Evolutionary conservation across 2,888 invertebrate genomes (phyloP).

Genomic region (Germaria angustata): DNA sequence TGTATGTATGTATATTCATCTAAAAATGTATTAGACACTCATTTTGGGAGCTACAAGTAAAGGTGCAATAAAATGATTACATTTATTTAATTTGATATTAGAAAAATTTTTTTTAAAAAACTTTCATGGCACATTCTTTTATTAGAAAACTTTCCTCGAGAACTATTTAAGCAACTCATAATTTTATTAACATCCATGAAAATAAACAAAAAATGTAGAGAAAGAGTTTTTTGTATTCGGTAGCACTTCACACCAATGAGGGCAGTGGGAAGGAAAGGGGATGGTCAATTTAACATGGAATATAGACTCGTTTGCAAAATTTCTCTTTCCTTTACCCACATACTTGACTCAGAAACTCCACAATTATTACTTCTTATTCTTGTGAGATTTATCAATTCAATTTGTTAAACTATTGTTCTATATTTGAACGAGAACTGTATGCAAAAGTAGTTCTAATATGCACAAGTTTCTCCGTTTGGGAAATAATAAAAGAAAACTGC

Average conservation of each 20-base stretch:
- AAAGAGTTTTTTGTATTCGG: not conserved
- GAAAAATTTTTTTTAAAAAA: not conserved
- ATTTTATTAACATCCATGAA: slow-evolving; percentile 10
- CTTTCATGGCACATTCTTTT: not conserved
- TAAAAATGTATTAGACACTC: not conserved
- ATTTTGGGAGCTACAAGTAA: not conserved
- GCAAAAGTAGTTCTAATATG: not conserved
- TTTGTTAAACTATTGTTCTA: not conserved
- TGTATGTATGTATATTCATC: too few species aligned
- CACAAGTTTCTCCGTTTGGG: not conserved
- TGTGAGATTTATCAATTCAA: slow-evolving; percentile 35
- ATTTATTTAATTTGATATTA: not conserved
- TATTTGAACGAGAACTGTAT: not conserved
- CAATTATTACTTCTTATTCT: slow-evolving; percentile 28
- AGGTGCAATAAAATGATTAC: not conserved
- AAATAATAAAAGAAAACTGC: not conserved
- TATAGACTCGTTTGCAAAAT: not conserved
- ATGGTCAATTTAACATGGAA: not conserved
- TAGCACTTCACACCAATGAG: not conserved
- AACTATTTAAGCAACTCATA: slow-evolving; percentile 9
- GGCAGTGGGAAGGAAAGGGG: too few species aligned
- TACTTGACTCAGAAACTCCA: slow-evolving; percentile 18
- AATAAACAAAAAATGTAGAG: too few species aligned
- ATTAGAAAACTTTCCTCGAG: not conserved
- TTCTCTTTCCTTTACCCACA: slow-evolving; percentile 1